Evolutionary conservation across 2,888 invertebrate species (phyloP), one percentile per base, ranked within the genome.

Genomic region (Myopa testacea): DNA sequence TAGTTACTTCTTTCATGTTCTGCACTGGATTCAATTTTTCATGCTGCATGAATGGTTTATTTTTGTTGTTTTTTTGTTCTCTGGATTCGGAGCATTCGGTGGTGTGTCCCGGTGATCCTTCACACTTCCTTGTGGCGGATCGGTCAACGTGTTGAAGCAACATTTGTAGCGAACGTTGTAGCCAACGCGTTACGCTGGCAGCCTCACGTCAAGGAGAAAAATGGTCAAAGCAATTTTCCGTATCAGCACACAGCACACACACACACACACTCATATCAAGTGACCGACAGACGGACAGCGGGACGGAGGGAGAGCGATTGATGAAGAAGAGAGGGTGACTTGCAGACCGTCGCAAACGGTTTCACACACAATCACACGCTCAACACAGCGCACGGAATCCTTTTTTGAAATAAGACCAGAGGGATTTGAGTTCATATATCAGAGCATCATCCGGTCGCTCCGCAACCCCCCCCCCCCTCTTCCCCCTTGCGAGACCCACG

Each of bases 401-500:
- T 19, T 63, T 52, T 34, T 52, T 52, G 74, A 74, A 74, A 74
- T 74, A 74, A 65, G 65, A 74, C 74, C 74, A 52, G 34, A n/a
- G 74, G 52, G 52, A 74, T 52, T 65, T 34, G 37, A 74, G 65
- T 74, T 74, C 74, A 65, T 74, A 74, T 65, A 65, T 74, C 65
- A 65, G 37, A 65, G 38, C 52, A 62, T 45, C 19, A 50, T 52
- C 26, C 14, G 52, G 52, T 14, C n/a, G 45, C 50, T 50, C 69
- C 26, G 12, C 58, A 12, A 37, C 71, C n/a, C 4, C 14, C 40
- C n/a, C 16, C 55, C 55, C 5, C 55, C 55, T 5, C 55, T 1
- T 3, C 14, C 55, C 16, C 55, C 55, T n/a, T 5, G 16, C 55
- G 16, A 5, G 2, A 12, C 14, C 5, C 55, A 12, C 5, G 50